Conservation (phyloP, 1,140 invertebrate species). For the Aradophagus sp. region DNA sequence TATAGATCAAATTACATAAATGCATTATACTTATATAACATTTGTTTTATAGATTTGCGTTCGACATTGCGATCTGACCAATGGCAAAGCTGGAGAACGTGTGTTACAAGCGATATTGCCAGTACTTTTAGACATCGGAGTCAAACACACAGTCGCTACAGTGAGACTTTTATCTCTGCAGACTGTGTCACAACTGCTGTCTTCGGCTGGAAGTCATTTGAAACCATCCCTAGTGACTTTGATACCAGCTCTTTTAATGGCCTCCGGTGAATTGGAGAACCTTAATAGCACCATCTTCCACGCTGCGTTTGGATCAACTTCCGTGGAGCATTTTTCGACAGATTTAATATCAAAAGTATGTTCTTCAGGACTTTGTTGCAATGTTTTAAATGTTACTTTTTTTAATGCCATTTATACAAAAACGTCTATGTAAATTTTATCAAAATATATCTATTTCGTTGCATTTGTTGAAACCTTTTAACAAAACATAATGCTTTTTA, state of each 20-base stretch:
- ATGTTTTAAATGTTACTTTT: too few relatives aligned
- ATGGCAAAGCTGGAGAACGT: conserved; percentile 86
- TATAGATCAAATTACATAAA: too few relatives aligned
- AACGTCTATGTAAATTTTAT: too few relatives aligned
- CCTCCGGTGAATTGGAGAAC: conserved; percentile 89
- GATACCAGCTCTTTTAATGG: conserved; percentile 88
- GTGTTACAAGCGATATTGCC: conserved; percentile 86
- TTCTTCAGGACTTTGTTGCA: too few relatives aligned
- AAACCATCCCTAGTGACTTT: conserved; percentile 87
- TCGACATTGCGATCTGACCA: conserved; percentile 82
- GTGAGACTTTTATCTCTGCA: conserved; percentile 88
- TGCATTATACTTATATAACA: too few relatives aligned
- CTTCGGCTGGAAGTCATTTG: conserved; percentile 83
- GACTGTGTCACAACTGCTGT: conserved; percentile 89
- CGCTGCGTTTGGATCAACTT: conserved; percentile 78
- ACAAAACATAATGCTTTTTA: too few relatives aligned
- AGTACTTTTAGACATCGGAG: conserved; percentile 85
- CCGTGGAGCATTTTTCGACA: conserved; percentile 83
- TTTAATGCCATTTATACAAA: too few relatives aligned
- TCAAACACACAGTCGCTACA: conserved; percentile 84
- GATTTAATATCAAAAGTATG: conserved; percentile 90
- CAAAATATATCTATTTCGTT: too few relatives aligned
- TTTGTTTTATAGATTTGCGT: conserved; percentile 83
- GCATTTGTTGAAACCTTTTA: too few relatives aligned
- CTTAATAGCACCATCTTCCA: conserved; percentile 86